Evolutionary conservation across 2,888 invertebrate genomes (phyloP), one percentile per base, ranked within the genome.

Genomic region (Dasypogon diadema): DNA sequence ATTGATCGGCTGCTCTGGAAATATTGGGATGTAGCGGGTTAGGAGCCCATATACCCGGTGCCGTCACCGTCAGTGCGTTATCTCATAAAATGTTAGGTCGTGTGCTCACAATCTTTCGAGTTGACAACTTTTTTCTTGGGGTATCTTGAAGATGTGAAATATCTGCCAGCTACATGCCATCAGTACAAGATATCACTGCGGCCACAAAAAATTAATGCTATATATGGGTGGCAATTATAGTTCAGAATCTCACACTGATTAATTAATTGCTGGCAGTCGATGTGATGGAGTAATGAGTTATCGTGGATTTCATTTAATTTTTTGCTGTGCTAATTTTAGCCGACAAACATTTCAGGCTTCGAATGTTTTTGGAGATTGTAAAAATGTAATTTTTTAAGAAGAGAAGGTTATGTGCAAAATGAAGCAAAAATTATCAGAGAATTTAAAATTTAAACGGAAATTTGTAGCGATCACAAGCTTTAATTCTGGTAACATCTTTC

Each of bases 81-180:
- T 60, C 60, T 16, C 21, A 16, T 60, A 60, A 60, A 60, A 60
- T 26, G 60, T n/a, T 21, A 4, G 16, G 60, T 60, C 60, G 60
- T 60, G 60, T 60, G 60, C 60, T 60, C 37, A 37, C 60, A 60
- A 60, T 60, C 60, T 60, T 60, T 60, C 18, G 60, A 60, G 37
- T 37, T 60, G 60, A 60, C 60, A 60, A 60, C 18, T 42, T 60
- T 60, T 60, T 60, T 60, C 16, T 26, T 12, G 2, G 30, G 26
- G 16, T 30, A 30, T 58, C 42, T 34, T 16, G 34, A 12, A 18
- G 37, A 21, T 16, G 18, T 60, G 37, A 21, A 60, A 60, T 60
- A 60, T 60, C 37, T 21, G 60, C 37, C 58, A 2, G 37, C 60
- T 42, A 21, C 37, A 60, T 60, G 37, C 37, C 34, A 34, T 16